Evolutionary conservation across 2,888 invertebrate genomes (phyloP), one percentile per base, ranked within the genome.

Genomic region (Cartodere bifasciata): DNA sequence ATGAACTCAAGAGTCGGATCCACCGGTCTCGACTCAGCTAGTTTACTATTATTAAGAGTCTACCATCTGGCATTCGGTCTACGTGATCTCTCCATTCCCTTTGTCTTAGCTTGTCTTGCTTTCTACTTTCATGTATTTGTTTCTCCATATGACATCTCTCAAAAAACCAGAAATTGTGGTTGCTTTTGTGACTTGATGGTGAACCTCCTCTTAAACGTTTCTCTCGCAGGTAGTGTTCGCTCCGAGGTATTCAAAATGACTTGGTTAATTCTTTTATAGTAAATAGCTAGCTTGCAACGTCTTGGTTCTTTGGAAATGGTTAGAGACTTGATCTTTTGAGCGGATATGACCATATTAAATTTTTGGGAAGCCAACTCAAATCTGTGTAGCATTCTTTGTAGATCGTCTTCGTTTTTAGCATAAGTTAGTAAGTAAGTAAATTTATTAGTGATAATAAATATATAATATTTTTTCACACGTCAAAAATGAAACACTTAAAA

Each of bases 131-230:
- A 29, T 22, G 29, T 29, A 23, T 29, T 29, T 23, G 23, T 29
- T 29, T 11, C 23, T 29, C 29, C 23, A 29, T 12, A 13, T 21
- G 10, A 20, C 12, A 13, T 29, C 13, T 29, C 29, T 29, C 2
- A 29, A 14, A 21, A 23, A 29, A 12, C 23, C 29, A 22, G 23
- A 29, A 15, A 29, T 23, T 22, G 17, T 14, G 16, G 31, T 17
- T 13, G 23, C 31, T 14, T 31, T 31, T 20, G 25, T 25, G 20
- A 31, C 31, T 22, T 24, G 23, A 24, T 23, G 23, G n/a, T 22
- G 23, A 16, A 21, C 29, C 23, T 23, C 31, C 16, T 25, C 25
- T 7, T 12, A 30, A 12, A 23, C 23, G 23, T 30, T 30, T 23
- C 23, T 13, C 22, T 30, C 23, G 16, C 30, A 23, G 5, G 23